These are phyloP conservation scores for Acrossocheilus wenchowensis DNA, from an alignment of 2,797 vertebrate species.

Conservation along the genomic window DNA sequence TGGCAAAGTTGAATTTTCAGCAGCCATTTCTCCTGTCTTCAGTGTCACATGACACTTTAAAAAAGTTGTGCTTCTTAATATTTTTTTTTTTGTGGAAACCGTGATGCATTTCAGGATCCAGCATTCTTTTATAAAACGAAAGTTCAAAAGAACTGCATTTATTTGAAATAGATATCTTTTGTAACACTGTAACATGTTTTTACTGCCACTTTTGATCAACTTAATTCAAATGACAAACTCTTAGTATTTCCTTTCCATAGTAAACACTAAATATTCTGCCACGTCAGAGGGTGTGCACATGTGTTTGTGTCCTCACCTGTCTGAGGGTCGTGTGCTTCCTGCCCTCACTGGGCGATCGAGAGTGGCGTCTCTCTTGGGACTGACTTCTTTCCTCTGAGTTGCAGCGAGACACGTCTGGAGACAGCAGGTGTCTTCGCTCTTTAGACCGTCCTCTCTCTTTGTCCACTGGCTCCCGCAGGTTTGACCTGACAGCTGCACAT, in stretches of 20 bases:
- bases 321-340: constrained; percentile 77
- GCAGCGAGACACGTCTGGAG: constrained; percentile 93
- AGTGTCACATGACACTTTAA: not conserved
- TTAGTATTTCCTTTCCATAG: constrained; percentile 1
- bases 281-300: not conserved
- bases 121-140: not conserved
- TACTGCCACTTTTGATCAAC: not conserved
- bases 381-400: constrained; percentile 93
- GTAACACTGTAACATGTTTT: not conserved
- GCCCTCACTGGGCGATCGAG: constrained; percentile 88
- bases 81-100: not conserved
- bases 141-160: too few relatives aligned
- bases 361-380: constrained; percentile 81
- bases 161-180: not conserved
- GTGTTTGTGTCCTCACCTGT: constrained; percentile 75
- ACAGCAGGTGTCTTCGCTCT: constrained; percentile 94
- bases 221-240: not conserved
- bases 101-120: not conserved
- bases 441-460: constrained; percentile 94
- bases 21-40: not conserved
- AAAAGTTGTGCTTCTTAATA: not conserved
- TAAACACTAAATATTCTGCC: not conserved
- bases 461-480: constrained; percentile 84
- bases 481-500: constrained; percentile 81
- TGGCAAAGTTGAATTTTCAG: not conserved